Evolutionary conservation across 2,113 vertebrate genomes (phyloP).

Genomic region (Chunga burmeisteri): DNA sequence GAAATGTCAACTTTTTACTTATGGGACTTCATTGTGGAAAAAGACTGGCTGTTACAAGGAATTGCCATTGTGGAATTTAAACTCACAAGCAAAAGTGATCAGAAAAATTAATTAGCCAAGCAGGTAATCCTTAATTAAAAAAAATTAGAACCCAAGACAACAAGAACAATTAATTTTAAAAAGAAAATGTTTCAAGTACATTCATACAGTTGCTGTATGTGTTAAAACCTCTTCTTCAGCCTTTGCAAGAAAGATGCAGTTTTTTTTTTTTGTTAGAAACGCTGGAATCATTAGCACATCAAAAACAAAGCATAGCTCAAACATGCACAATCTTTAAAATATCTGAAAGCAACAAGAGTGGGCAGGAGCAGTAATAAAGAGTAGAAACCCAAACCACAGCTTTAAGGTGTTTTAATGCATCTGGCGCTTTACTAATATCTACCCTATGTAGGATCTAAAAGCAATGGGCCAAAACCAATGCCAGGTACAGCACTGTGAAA

Average conservation of each 20-base stretch:
- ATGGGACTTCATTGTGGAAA: conserved; percentile 41
- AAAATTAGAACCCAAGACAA: conserved; percentile 12
- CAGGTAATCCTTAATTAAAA: conserved; percentile 43
- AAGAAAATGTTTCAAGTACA: background rate
- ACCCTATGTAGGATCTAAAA: background rate
- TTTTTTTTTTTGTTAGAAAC: conserved; percentile 50
- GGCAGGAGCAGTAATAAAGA: conserved; percentile 32
- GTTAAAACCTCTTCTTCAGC: conserved; percentile 49
- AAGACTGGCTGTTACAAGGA: conserved; percentile 23
- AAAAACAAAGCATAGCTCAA: conserved; percentile 42
- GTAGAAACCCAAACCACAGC: conserved; percentile 32
- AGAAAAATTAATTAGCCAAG: conserved; percentile 59
- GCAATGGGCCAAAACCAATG: background rate
- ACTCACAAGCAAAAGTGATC: conserved; percentile 49
- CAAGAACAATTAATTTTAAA: conserved; percentile 28
- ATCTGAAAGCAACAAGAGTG: conserved; percentile 39
- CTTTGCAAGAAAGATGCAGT: conserved; percentile 23
- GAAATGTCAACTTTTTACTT: conserved; percentile 28
- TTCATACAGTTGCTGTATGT: background rate
- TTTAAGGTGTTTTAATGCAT: conserved; percentile 36
- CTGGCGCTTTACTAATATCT: background rate
- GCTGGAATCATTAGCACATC: conserved; percentile 40
- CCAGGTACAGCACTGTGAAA: background rate
- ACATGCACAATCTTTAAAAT: conserved; percentile 54
- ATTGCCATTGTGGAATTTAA: conserved; percentile 47